Evolutionary conservation across 2,113 vertebrate genomes (phyloP).

Genomic region (Microcebus jonahi): DNA sequence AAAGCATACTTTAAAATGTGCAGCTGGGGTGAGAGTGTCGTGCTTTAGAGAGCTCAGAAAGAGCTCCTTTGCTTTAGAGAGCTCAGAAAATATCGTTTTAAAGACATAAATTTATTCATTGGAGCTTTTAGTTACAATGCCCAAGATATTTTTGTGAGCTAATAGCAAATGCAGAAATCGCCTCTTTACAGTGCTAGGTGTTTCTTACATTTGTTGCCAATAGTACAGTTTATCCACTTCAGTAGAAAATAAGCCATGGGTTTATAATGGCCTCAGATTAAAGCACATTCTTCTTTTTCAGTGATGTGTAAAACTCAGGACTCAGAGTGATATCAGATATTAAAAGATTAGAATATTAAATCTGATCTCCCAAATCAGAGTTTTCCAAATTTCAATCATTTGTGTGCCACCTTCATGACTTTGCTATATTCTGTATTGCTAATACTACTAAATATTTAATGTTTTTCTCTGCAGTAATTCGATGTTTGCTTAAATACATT

Average conservation of each 20-base stretch:
- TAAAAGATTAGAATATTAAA: background rate
- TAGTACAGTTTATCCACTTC: background rate
- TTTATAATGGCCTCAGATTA: background rate
- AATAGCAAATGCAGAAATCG: slow-evolving; percentile 21
- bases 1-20: slow-evolving; percentile 43
- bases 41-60: background rate
- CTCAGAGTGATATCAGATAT: background rate
- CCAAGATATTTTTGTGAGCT: slow-evolving; percentile 7
- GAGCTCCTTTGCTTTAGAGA: background rate
- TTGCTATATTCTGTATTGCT: background rate
- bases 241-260: background rate
- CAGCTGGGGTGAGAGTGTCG: slow-evolving; percentile 50
- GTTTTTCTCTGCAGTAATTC: slow-evolving; percentile 11
- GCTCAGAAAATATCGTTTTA: slow-evolving; percentile 24
- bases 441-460: background rate
- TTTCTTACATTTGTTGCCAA: background rate
- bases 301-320: background rate
- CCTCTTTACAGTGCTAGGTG: background rate
- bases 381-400: background rate
- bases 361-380: background rate
- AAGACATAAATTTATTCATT: background rate
- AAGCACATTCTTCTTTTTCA: background rate
- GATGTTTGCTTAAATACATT: slow-evolving; percentile 11
- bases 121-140: slow-evolving; percentile 22
- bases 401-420: background rate